Base-by-base conservation (phyloP, 2,113 vertebrate species). In the Oncorhynchus keta region DNA sequence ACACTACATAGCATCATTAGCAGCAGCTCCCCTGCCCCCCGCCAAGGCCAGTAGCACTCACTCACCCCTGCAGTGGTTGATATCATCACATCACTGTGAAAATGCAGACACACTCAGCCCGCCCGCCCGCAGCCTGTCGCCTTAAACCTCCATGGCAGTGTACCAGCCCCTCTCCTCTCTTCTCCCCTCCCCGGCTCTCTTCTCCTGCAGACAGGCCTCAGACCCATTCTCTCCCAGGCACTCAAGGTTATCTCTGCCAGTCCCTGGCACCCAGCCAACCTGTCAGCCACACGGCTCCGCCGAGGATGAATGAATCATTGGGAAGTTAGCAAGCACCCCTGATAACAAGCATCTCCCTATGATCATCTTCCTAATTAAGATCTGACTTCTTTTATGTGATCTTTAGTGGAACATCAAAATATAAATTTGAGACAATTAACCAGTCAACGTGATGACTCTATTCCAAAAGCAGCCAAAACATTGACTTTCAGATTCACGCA, bases 61-160 rank as follows among this genome's bases (percentile, higher is more conserved):
- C 92, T 95, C 93, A 91, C 93, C 93, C 91, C 93, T 92, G 92
- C 90, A 90, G 92, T 93, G 90, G 92, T 94, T 90, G 95, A 93
- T 92, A 87, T 89, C 70, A 86, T 90, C 89, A 89, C 91, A 89
- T 83, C 89, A 89, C 92, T 82, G 39, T 45, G 81, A 91, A 93
- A 92, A 93, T 61, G 92, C 49, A 92, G 94, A 94, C 88, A 74
- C 79, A 76, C 67, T 68, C 85, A 78, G 80, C 80, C 74, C 8
- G 39, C 39, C 39, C 8, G 39, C 39, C 8, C 8, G 94, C 95
- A 94, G 95, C 94, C 94, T 88, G 93, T 92, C 92, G 94, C 94
- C 92, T 94, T 93, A 95, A 96, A 95, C 93, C 84, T 94, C 94
- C 93, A 90, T 94, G 94, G 94, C 94, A 94, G 94, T 92, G 90